Conservation (phyloP, 2,888 invertebrate species). For the Morpho deidamia region DNA sequence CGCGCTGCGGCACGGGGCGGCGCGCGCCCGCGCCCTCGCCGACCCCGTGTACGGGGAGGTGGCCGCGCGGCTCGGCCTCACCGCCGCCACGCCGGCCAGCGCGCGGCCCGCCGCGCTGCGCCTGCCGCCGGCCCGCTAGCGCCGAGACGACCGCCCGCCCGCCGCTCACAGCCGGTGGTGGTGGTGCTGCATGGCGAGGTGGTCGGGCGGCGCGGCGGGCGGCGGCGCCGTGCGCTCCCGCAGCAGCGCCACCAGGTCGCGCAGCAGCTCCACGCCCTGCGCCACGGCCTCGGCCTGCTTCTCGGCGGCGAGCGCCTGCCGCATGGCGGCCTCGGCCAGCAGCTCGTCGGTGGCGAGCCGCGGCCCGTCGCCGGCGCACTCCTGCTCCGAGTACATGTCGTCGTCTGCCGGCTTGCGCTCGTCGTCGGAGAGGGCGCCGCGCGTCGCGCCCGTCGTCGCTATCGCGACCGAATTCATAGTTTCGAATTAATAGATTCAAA, state of each 20-base stretch:
- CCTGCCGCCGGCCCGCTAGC: not conserved
- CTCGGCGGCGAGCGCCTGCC: constrained; percentile 65
- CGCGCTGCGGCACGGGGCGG: constrained; percentile 81
- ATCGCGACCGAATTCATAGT: not conserved
- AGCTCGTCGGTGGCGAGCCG: constrained; percentile 59
- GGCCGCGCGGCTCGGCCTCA: constrained; percentile 71
- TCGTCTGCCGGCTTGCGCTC: constrained; percentile 58
- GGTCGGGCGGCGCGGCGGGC: constrained; percentile 26
- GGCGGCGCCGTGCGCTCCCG: constrained; percentile 78
- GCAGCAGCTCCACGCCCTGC: constrained; percentile 47
- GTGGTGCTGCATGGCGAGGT: constrained; percentile 42
- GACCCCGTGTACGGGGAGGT: constrained; percentile 73
- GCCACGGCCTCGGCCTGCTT: constrained; percentile 63
- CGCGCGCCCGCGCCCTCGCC: constrained; percentile 81
- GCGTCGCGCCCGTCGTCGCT: constrained; percentile 25
- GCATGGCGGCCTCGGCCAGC: constrained; percentile 68
- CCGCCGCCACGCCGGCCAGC: constrained; percentile 11
- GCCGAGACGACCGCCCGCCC: not conserved
- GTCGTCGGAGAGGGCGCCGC: constrained; percentile 44
- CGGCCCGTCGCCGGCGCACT: constrained; percentile 29
- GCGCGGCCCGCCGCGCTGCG: constrained; percentile 3
- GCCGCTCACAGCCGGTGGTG: constrained; percentile 26
- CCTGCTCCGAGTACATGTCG: constrained; percentile 58
- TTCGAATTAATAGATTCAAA: too few relatives aligned
- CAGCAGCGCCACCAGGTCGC: constrained; percentile 65